Percentiles rank a stretch among this genome's conserved stretches.
phyloP scores from a whole-genome alignment of 2,888 invertebrate species.

The Harpalus rufipes region DNA sequence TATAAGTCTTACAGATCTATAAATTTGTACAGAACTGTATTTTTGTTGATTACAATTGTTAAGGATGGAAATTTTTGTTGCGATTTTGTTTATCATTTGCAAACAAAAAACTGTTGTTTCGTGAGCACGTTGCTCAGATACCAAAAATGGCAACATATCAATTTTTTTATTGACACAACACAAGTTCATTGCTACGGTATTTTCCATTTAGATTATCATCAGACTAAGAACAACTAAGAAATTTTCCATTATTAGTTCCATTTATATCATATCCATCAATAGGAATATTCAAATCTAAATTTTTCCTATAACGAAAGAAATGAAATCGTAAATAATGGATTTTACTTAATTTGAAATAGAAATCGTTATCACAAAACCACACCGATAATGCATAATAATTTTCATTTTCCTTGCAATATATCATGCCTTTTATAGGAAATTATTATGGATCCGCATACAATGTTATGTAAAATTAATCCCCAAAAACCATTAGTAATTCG shows the following conservation, averaged over 20 bases:
- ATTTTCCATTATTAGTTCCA: background rate
- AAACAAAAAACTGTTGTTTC: background rate
- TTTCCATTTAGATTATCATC: constrained; percentile 16
- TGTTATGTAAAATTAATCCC: too few species aligned
- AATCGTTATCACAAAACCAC: background rate
- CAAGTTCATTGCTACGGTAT: background rate
- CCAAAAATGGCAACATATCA: background rate
- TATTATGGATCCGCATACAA: background rate
- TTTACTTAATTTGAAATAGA: constrained; percentile 4
- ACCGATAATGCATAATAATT: background rate
- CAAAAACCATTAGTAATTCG: too few species aligned
- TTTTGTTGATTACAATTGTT: too few species aligned
- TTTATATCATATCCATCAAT: background rate
- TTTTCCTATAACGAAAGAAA: background rate
- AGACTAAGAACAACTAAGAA: background rate
- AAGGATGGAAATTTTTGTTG: too few species aligned
- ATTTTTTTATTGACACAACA: background rate
- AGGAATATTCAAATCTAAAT: background rate
- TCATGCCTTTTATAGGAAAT: background rate
- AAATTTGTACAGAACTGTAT: too few species aligned
- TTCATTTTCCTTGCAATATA: background rate
- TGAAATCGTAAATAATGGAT: constrained; percentile 5
- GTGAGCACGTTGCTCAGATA: background rate
- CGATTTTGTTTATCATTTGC: too few species aligned
- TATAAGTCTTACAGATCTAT: too few species aligned